phyloP scores from a whole-genome alignment of 2,888 invertebrate species.

The Drosophila limbata region DNA sequence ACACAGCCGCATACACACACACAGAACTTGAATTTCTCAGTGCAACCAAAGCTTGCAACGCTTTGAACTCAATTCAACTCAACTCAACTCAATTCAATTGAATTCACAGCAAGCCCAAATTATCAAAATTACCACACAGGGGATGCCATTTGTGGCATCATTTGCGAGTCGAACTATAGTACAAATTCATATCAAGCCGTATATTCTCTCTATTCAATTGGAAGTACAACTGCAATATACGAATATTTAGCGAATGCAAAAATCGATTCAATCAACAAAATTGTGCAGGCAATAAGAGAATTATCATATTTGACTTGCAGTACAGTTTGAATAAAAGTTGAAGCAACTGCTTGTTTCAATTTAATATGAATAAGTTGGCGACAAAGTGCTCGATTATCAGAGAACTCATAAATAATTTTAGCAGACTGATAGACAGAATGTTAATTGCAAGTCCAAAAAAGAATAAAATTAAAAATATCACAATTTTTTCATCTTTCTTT shows the following conservation, averaged over 20 bases:
- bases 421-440: too few species aligned
- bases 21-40: background rate
- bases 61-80: background rate
- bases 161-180: slow-evolving; percentile 2
- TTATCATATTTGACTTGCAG: background rate
- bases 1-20: background rate
- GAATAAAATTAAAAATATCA: too few species aligned
- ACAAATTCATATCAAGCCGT: background rate
- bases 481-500: too few species aligned
- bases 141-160: background rate
- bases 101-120: background rate
- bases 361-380: background rate
- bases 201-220: background rate
- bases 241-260: background rate
- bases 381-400: background rate
- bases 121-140: background rate
- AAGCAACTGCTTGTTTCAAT: background rate
- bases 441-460: too few species aligned
- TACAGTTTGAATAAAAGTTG: background rate
- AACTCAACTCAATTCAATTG: background rate
- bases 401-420: background rate
- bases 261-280: slow-evolving; percentile 4
- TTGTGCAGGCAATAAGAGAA: background rate
- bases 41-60: background rate
- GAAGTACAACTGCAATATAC: background rate